Conservation (phyloP, 2,888 invertebrate species). For the Philopedon plagiatum region DNA sequence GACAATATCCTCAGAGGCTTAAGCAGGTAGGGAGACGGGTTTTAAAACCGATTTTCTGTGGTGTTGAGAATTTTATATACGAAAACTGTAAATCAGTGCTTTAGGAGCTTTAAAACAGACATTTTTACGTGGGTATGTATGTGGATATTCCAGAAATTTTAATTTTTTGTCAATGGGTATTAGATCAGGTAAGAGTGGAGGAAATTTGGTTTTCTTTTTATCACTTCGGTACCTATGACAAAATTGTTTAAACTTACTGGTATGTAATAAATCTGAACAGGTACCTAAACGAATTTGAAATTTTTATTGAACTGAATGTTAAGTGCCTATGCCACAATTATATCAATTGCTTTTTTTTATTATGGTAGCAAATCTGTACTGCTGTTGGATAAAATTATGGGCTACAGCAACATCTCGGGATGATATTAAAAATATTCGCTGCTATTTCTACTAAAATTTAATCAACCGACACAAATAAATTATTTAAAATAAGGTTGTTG, state of each 20-base stretch:
- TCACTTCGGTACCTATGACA: too few relatives aligned
- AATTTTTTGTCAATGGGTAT: background rate
- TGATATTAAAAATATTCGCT: too few relatives aligned
- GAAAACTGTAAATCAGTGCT: background rate
- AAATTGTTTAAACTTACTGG: too few relatives aligned
- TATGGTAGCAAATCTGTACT: too few relatives aligned
- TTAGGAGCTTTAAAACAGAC: slow-evolving; percentile 4
- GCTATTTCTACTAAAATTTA: too few relatives aligned
- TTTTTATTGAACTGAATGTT: too few relatives aligned
- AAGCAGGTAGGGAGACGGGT: slow-evolving; percentile 21
- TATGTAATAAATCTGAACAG: too few relatives aligned
- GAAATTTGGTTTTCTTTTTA: background rate
- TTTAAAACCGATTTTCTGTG: slow-evolving; percentile 11
- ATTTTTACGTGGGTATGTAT: background rate
- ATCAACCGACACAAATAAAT: background rate
- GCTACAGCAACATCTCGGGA: too few relatives aligned
- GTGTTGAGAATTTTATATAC: background rate
- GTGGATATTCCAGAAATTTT: background rate
- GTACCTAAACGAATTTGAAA: too few relatives aligned
- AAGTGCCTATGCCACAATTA: too few relatives aligned
- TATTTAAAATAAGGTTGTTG: slow-evolving; percentile 25
- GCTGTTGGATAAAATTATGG: too few relatives aligned
- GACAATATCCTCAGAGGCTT: slow-evolving; percentile 15
- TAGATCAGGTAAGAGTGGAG: background rate
- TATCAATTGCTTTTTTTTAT: too few relatives aligned